A percentile compares a stretch with the other conserved stretches of the same genome.
Conservation (phyloP, 1,140 invertebrate species). For the Pantala flavescens region DNA sequence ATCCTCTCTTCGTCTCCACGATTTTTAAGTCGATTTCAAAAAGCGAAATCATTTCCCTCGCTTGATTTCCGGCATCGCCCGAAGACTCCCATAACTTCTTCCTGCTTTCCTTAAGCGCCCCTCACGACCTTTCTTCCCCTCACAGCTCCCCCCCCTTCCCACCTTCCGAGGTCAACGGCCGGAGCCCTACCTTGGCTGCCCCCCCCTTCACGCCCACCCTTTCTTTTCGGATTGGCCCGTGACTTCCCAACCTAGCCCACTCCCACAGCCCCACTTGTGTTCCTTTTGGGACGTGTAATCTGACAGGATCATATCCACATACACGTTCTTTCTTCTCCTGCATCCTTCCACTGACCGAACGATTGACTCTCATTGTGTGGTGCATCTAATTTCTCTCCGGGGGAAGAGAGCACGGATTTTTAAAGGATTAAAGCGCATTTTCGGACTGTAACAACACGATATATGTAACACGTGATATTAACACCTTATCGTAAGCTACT, state of each 20-base stretch:
- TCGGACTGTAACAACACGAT: no score
- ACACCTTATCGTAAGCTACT: no score
- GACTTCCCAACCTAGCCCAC: conserved; percentile 2
- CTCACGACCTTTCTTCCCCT: neutral
- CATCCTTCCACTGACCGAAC: no score
- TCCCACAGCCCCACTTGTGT: neutral
- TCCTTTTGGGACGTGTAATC: neutral
- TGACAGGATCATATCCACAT: no score
- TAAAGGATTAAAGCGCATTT: no score
- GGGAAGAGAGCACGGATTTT: no score
- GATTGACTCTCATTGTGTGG: no score
- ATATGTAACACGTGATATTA: no score
- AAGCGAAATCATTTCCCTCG: neutral
- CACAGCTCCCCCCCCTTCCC: neutral
- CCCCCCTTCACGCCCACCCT: neutral
- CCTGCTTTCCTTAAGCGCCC: neutral
- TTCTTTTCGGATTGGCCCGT: neutral
- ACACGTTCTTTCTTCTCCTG: no score
- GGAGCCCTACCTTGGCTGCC: neutral
- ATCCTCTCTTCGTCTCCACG: no score
- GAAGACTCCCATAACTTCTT: neutral
- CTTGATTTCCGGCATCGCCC: conserved; percentile 6
- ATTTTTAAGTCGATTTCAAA: neutral
- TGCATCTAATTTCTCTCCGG: no score
- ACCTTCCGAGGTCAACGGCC: neutral